phyloP scores from a whole-genome alignment of 2,113 vertebrate species.

The Anser cygnoides region DNA sequence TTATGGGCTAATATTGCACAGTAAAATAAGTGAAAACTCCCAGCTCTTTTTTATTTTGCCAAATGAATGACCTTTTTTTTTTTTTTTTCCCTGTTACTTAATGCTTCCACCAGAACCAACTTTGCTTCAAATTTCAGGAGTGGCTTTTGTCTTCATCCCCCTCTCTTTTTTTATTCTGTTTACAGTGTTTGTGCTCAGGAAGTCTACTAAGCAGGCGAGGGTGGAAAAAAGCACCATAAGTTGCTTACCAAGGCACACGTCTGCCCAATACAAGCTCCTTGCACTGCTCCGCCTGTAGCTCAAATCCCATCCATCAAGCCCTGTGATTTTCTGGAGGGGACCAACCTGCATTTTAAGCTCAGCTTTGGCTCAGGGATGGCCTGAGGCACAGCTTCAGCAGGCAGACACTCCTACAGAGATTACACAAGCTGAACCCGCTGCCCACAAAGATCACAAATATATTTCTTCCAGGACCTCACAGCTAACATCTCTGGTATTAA shows the following conservation, averaged over 20 bases:
- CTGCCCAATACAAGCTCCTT: background rate
- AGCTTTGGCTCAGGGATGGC: background rate
- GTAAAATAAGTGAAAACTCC: slow-evolving; percentile 71
- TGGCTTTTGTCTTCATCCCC: background rate
- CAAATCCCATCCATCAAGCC: background rate
- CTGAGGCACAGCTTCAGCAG: background rate
- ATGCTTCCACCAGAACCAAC: slow-evolving; percentile 55
- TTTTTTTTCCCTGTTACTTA: slow-evolving; percentile 31
- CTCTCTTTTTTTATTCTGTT: background rate
- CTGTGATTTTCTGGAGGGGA: background rate
- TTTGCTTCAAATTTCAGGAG: slow-evolving; percentile 15
- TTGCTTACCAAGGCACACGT: accelerated
- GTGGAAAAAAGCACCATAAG: background rate
- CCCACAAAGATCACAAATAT: background rate
- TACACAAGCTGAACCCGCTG: background rate
- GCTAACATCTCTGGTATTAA: background rate
- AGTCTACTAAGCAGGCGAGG: background rate
- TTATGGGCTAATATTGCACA: slow-evolving; percentile 68
- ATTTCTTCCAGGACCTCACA: background rate
- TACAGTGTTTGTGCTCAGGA: background rate
- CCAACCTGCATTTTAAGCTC: background rate
- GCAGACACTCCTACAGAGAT: background rate
- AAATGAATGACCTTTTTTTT: slow-evolving; percentile 54
- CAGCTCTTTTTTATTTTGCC: slow-evolving; percentile 63
- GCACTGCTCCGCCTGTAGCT: background rate